Evolutionary conservation across 1,140 invertebrate genomes (phyloP), one percentile per base, ranked within the genome.

Genomic region (Neomicropteryx cornuta): DNA sequence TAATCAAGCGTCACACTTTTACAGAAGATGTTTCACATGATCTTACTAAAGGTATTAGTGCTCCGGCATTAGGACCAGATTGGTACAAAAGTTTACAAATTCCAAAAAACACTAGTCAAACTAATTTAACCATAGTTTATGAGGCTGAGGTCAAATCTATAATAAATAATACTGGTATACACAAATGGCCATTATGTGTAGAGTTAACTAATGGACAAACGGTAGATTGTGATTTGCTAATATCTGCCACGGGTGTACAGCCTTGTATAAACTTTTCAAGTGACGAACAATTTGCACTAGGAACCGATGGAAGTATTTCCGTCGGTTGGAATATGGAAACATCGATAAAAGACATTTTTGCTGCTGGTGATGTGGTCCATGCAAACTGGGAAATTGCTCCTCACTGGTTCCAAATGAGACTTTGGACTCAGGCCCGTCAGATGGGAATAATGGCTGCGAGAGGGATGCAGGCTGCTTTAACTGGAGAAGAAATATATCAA

Each of bases 401-500:
- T 24, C 86, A 95, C 55, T 98, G 95, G 95, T 86, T 95, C 61
- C 93, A 97, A 66, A 92, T 98, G 83, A 71, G 92, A 33, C 59
- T 99, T 2, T 99, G 96, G 96, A 92, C 91, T 4, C 96, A 99
- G 69, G 96, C 95, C 0, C 65, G 91, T 42, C 92, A 97, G 66
- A 98, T 98, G 94, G 96, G 94, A 8, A 71, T 73, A 28, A 96
- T 94, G 70, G 90, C 86, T 11, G 93, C 88, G 1, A 86, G 89
- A 58, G 81, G 82, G 41, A 97, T 99, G 87, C 70, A 77, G 42
- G 78, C 76, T 2, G 66, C 65, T 33, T 50, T 72, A 2, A 68
- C 58, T 14, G 64, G 71, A 10, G 77, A 87, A 64, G 64, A 73
- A 40, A 73, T 83, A 17, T 60, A 80, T 22, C 79, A 84, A 66